Evolutionary conservation across 2,797 vertebrate species (phyloP).

Genomic region (Neostethus bicornis): DNA sequence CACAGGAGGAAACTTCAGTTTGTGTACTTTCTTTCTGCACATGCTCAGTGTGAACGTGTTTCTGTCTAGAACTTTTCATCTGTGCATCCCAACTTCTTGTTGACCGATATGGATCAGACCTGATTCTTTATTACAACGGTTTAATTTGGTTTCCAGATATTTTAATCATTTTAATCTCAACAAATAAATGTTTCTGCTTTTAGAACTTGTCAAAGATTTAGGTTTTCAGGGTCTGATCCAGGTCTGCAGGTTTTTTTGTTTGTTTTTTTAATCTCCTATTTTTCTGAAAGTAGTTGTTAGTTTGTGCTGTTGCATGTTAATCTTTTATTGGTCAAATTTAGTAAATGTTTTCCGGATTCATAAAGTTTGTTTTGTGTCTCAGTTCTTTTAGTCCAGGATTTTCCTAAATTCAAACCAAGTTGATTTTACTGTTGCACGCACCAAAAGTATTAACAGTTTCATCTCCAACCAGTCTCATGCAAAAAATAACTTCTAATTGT

Average conservation of each 20-base stretch:
- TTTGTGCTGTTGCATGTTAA: slow-evolving; percentile 72
- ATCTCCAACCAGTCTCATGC: no score
- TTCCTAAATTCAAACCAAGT: no score
- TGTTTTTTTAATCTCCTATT: slow-evolving; percentile 48
- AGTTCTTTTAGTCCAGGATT: neutral
- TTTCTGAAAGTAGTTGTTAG: slow-evolving; percentile 55
- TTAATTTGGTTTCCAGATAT: neutral
- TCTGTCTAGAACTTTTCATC: slow-evolving; percentile 51
- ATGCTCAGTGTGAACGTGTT: slow-evolving; percentile 38
- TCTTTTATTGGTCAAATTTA: slow-evolving; percentile 61
- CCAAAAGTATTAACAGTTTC: no score
- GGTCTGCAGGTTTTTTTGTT: slow-evolving; percentile 51
- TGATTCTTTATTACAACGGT: neutral
- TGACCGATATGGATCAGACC: slow-evolving; percentile 28
- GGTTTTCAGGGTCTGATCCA: neutral
- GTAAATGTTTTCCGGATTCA: slow-evolving; percentile 73
- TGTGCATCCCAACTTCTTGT: slow-evolving; percentile 37
- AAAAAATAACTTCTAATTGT: no score
- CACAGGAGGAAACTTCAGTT: neutral
- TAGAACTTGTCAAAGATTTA: no score
- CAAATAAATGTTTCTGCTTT: no score
- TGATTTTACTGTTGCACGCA: no score
- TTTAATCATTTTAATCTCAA: no score
- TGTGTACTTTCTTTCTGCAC: slow-evolving; percentile 1
- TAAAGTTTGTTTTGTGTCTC: slow-evolving; percentile 18